These are phyloP conservation scores for Paguma larvata DNA, from an alignment of 2,797 vertebrate species.

Conservation along the genomic window DNA sequence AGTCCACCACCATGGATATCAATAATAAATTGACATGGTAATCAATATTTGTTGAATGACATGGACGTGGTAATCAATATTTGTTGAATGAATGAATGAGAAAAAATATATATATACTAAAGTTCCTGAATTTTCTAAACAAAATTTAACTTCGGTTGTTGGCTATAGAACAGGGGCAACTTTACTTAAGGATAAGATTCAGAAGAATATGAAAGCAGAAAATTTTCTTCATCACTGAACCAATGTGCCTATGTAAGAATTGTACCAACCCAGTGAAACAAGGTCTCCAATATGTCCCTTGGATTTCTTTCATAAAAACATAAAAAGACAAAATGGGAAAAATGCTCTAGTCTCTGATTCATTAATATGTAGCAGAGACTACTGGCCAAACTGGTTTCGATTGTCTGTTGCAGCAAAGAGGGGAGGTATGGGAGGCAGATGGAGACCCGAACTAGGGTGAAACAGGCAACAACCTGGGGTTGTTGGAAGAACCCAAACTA, in stretches of 20 bases:
- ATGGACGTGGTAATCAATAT: too few species aligned
- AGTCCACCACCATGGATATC: background rate
- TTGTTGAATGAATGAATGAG: background rate
- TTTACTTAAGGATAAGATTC: background rate
- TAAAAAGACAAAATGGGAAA: background rate
- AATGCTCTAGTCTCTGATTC: background rate
- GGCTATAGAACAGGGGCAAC: background rate
- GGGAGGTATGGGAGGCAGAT: background rate
- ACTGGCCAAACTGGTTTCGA: background rate
- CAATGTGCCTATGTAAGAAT: background rate
- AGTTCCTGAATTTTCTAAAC: background rate
- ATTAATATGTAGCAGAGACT: background rate
- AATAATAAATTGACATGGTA: too few species aligned
- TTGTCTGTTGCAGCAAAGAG: background rate
- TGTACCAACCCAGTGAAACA: background rate
- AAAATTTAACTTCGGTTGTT: background rate
- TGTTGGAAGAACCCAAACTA: background rate
- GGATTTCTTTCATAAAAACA: constrained; percentile 44
- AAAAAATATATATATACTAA: background rate
- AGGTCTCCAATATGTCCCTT: background rate
- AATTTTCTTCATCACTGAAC: background rate
- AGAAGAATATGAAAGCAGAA: background rate
- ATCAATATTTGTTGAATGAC: background rate
- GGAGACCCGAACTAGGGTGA: background rate
- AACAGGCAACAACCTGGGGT: background rate